Conservation (phyloP, 2,797 vertebrate genomes). For the Alosa sapidissima region DNA sequence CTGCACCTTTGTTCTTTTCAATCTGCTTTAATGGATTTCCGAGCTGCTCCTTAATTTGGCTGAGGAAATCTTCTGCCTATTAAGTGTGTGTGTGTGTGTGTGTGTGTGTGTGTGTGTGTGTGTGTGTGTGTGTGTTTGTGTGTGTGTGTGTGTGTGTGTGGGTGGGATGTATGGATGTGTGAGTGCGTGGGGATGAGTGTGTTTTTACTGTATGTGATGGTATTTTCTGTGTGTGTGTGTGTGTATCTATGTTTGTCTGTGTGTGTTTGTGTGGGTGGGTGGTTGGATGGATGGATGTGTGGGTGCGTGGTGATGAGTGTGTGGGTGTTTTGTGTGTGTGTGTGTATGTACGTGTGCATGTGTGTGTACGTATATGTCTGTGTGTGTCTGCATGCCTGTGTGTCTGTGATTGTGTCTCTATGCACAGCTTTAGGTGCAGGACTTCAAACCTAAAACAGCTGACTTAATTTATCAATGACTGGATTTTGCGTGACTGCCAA, state of each 20-base stretch:
- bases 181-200: neutral
- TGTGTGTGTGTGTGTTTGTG: neutral
- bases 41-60: constrained; percentile 52
- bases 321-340: neutral
- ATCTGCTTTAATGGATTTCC: constrained; percentile 58
- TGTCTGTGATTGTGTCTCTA: neutral
- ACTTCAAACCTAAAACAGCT: constrained; percentile 11
- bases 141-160: too few relatives aligned
- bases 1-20: constrained; percentile 60
- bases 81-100: constrained; percentile 31
- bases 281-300: neutral
- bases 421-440: neutral
- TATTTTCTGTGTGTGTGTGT: too few relatives aligned
- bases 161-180: neutral
- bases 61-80: constrained; percentile 46
- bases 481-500: neutral
- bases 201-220: neutral
- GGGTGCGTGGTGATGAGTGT: neutral
- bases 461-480: constrained; percentile 12
- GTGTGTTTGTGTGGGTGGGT: too few relatives aligned
- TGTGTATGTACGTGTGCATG: neutral
- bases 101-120: constrained; percentile 12
- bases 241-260: too few relatives aligned
- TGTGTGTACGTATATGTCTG: neutral
- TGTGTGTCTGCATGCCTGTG: neutral